Evolutionary conservation across 1,140 invertebrate genomes (phyloP).

Genomic region (Stegodyphus mimosarum): DNA sequence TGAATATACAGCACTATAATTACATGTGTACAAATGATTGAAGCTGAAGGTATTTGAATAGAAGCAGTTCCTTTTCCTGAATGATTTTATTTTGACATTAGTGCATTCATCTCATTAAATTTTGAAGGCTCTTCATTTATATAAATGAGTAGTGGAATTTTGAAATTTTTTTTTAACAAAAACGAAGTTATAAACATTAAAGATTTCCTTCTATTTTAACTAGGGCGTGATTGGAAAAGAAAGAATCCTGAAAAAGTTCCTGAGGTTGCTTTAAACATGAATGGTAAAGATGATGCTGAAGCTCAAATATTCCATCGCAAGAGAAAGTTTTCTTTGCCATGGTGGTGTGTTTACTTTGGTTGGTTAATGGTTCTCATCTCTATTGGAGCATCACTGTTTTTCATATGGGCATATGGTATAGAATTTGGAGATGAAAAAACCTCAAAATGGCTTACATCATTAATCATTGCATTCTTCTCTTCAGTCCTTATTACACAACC

Average conservation of each 20-base stretch:
- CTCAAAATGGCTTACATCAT: conserved; percentile 70
- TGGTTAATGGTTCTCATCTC: conserved; percentile 67
- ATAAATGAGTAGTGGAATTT: too few relatives aligned
- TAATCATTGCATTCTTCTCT: conserved; percentile 69
- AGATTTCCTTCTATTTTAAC: background rate
- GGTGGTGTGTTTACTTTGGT: conserved; percentile 68
- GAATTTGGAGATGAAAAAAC: conserved; percentile 68
- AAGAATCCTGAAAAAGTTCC: background rate
- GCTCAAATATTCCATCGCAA: conserved; percentile 19
- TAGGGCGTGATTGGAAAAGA: conserved; percentile 38
- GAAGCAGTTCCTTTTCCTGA: too few relatives aligned
- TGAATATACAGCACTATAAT: too few relatives aligned
- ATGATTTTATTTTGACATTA: too few relatives aligned
- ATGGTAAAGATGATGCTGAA: conserved; percentile 24
- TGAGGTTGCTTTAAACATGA: background rate
- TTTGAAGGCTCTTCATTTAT: too few relatives aligned
- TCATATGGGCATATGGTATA: conserved; percentile 69
- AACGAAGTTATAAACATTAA: too few relatives aligned
- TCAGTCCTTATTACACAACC: conserved; percentile 70
- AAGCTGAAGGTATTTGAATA: too few relatives aligned
- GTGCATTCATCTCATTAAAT: too few relatives aligned
- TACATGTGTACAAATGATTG: too few relatives aligned
- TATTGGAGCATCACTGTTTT: conserved; percentile 64
- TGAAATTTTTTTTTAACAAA: too few relatives aligned
- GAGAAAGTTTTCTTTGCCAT: conserved; percentile 65